phyloP scores from a whole-genome alignment of 2,797 vertebrate species.

The Ctenopoma multispine region DNA sequence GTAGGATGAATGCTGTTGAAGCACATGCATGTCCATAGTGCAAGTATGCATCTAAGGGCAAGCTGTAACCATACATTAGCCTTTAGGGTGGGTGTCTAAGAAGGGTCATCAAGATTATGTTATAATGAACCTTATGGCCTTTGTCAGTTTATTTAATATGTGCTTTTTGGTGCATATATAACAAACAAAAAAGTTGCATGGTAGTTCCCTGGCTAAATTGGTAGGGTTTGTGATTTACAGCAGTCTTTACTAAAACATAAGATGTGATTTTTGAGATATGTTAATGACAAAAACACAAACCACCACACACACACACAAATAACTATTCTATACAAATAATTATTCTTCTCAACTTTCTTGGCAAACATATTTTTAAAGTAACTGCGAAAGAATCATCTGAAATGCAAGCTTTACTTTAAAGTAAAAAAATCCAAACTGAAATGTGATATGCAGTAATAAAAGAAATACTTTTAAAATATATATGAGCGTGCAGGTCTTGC shows the following conservation, averaged over 20 bases:
- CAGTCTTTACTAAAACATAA: too few relatives aligned
- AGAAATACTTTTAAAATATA: background rate
- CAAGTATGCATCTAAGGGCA: too few relatives aligned
- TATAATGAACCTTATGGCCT: background rate
- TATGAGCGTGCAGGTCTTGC: background rate
- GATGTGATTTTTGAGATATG: too few relatives aligned
- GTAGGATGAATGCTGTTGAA: too few relatives aligned
- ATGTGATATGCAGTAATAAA: background rate
- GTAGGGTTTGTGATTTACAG: background rate
- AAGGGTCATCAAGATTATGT: background rate
- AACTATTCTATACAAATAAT: too few relatives aligned
- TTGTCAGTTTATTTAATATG: background rate
- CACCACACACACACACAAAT: too few relatives aligned
- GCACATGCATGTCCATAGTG: too few relatives aligned
- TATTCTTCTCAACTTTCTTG: background rate
- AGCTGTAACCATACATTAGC: too few relatives aligned
- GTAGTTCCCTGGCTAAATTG: background rate
- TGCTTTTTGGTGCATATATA: slow-evolving; percentile 1
- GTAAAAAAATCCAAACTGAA: background rate
- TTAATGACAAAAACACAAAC: too few relatives aligned
- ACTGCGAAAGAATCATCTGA: background rate
- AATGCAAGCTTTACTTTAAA: background rate
- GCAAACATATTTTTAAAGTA: background rate
- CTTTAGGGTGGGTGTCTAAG: too few relatives aligned
- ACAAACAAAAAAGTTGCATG: background rate